Evolutionary conservation across 2,888 invertebrate species (phyloP), one percentile per base, ranked within the genome.

Genomic region (Xylota segnis): DNA sequence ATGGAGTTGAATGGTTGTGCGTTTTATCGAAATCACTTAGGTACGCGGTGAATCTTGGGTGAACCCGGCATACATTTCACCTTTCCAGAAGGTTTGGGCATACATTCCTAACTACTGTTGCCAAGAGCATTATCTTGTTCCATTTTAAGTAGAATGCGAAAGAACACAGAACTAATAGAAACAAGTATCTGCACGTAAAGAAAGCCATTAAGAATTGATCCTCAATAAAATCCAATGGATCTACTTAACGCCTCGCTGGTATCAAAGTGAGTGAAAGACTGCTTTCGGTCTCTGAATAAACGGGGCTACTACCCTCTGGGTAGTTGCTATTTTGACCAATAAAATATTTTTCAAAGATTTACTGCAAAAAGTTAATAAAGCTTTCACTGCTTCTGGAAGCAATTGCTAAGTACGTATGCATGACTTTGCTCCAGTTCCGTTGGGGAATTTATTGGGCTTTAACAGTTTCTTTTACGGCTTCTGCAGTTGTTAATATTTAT

Each of bases 341-440:
- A 40, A 40, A 52, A 52, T 54, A 59, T 29, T 5, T 14, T 54
- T 56, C 9, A 14, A 32, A 32, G 32, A 56, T 56, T 56, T 34
- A 56, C 34, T 56, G 56, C 34, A 7, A 32, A 32, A 34, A 32
- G 6, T 56, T 32, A 29, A 34, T 6, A 9, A 29, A 56, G 27
- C 9, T 14, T 43, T 14, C 43, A 43, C 2, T 14, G 5, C n/a
- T 14, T 12, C 34, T 10, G 14, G 14, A 4, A 43, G 43, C 14
- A n/a, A 43, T 6, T 14, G 12, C 14, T 43, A 14, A 40, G 40
- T 40, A 40, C 40, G 43, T 14, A 14, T 54, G 0, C 27, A 54
- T 54, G 29, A 14, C 27, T 54, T 23, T 54, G 54, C n/a, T 54
- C 54, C 5, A 54, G 29, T 23, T 43, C 12, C 4, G 14, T 5